Evolutionary conservation across 2,888 invertebrate genomes (phyloP).

Genomic region (Drosophila lacicola): DNA sequence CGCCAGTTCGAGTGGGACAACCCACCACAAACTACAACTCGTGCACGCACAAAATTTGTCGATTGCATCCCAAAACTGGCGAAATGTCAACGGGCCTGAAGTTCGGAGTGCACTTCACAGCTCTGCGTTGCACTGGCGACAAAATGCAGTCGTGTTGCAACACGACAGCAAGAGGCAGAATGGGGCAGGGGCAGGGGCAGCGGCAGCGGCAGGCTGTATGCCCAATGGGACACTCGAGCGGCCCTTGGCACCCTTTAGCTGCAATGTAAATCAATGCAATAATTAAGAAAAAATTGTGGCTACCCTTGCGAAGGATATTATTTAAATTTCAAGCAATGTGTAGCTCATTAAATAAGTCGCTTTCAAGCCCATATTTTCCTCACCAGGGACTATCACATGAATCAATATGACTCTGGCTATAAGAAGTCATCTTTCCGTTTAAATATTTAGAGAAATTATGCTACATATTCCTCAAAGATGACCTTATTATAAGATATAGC

Average conservation of each 20-base stretch:
- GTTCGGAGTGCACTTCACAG: constrained; percentile 43
- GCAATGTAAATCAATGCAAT: constrained; percentile 76
- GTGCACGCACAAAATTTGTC: constrained; percentile 66
- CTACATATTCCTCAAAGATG: no score
- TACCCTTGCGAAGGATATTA: constrained; percentile 1
- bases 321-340: background rate
- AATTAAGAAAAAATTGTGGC: constrained; percentile 69
- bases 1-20: constrained; percentile 34
- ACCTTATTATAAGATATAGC: no score
- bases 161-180: background rate
- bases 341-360: background rate
- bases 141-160: constrained; percentile 60
- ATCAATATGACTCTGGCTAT: no score
- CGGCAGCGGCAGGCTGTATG: constrained; percentile 9
- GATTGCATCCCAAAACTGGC: constrained; percentile 58
- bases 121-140: constrained; percentile 59
- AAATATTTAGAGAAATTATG: no score
- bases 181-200: background rate
- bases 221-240: constrained; percentile 54
- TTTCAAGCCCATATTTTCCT: no score
- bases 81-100: constrained; percentile 64
- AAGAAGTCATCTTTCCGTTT: no score
- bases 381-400: no score
- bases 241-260: constrained; percentile 37
- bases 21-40: constrained; percentile 76